A percentile compares a stretch with the other conserved stretches of the same genome.
These are phyloP conservation scores for Pipra filicauda DNA, from an alignment of 2,113 vertebrate species.

Conservation along the genomic window DNA sequence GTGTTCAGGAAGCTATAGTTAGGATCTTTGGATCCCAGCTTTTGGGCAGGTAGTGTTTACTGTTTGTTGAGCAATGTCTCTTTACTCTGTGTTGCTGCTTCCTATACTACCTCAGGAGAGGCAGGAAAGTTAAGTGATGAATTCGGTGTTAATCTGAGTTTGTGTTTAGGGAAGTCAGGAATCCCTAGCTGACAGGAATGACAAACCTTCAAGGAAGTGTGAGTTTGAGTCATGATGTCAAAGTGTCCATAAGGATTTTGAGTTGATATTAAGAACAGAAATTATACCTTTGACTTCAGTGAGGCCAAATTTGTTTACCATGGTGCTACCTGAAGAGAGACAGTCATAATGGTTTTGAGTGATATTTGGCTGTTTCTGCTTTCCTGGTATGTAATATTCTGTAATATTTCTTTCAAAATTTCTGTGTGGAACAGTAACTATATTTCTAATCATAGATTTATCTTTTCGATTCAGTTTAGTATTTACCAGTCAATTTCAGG, in stretches of 20 bases:
- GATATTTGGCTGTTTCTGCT: background rate
- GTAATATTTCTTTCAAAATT: background rate
- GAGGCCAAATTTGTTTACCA: background rate
- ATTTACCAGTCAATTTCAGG: slow-evolving; percentile 40
- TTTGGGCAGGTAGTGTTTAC: background rate
- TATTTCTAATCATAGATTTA: background rate
- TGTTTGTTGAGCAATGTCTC: background rate
- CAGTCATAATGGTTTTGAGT: background rate
- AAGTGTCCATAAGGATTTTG: background rate
- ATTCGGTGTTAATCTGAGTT: background rate
- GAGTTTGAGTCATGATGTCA: background rate
- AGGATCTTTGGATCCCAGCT: background rate
- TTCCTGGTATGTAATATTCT: background rate
- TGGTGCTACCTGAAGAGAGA: background rate
- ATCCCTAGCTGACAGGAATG: background rate
- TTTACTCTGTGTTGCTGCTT: background rate
- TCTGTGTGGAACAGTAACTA: background rate
- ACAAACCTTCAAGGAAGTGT: background rate
- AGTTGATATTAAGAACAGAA: background rate
- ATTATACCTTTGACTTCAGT: background rate
- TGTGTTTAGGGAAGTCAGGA: background rate
- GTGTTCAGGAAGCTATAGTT: background rate
- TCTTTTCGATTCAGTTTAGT: background rate
- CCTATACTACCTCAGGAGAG: background rate
- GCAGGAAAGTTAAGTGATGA: background rate